Conservation (phyloP, 2,888 invertebrate species). For the Lutraria lutraria region DNA sequence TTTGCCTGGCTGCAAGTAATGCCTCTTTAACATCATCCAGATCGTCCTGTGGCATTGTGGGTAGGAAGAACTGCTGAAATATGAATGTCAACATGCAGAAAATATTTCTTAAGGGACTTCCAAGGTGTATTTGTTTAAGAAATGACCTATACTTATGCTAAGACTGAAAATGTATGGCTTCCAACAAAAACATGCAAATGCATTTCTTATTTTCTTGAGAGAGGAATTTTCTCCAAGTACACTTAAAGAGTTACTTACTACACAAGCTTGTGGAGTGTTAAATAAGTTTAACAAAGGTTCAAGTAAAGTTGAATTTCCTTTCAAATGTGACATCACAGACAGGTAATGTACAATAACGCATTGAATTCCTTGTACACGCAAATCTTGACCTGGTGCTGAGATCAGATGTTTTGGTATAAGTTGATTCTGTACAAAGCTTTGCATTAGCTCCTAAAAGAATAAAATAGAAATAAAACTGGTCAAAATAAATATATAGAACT, state of each 20-base stretch:
- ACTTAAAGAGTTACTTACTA: neutral
- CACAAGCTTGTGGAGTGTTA: neutral
- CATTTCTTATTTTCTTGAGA: neutral
- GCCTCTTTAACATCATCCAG: slow-evolving; percentile 71
- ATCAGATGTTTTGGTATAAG: slow-evolving; percentile 41
- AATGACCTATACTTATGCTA: too few species aligned
- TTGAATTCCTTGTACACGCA: slow-evolving; percentile 70
- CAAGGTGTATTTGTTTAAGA: neutral
- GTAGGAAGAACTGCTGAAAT: slow-evolving; percentile 72
- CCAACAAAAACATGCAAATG: neutral
- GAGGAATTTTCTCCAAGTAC: neutral
- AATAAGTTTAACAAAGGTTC: slow-evolving; percentile 66
- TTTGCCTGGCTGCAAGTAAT: slow-evolving; percentile 58
- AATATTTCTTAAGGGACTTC: neutral
- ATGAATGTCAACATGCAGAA: neutral
- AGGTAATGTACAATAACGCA: slow-evolving; percentile 72
- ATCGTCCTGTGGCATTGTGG: slow-evolving; percentile 81
- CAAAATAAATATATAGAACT: too few species aligned
- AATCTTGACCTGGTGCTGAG: slow-evolving; percentile 54
- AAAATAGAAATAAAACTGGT: too few species aligned
- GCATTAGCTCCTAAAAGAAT: neutral
- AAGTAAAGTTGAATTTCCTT: slow-evolving; percentile 63
- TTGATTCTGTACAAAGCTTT: slow-evolving; percentile 15
- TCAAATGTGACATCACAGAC: slow-evolving; percentile 55
- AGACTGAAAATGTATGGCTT: neutral